Conservation (phyloP, 1,140 invertebrate genomes). For the Chironomus tepperi region DNA sequence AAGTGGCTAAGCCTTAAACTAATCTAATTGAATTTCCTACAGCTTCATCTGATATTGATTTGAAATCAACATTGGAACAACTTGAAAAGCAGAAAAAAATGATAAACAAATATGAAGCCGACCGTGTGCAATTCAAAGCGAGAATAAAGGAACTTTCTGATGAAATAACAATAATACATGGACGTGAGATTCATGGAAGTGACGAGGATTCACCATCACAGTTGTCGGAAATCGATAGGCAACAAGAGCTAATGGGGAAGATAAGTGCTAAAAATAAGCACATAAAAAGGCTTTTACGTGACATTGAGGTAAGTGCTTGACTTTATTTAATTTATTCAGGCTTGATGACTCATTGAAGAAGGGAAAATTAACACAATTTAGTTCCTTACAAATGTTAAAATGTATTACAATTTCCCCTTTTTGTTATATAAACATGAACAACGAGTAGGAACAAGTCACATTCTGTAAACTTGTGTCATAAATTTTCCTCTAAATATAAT, state of each 20-base stretch:
- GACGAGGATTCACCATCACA: conserved; percentile 35
- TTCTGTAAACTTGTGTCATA: neutral
- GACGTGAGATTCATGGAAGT: neutral
- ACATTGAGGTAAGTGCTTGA: conserved; percentile 34
- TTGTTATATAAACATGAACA: too few relatives aligned
- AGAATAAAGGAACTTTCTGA: conserved; percentile 24
- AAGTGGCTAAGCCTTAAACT: too few relatives aligned
- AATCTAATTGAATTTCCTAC: neutral
- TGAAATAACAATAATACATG: conserved; percentile 10
- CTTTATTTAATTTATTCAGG: neutral
- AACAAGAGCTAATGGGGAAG: conserved; percentile 37
- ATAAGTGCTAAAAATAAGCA: conserved; percentile 39
- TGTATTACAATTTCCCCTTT: too few relatives aligned
- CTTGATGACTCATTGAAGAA: too few relatives aligned
- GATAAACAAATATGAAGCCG: neutral
- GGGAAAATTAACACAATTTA: too few relatives aligned
- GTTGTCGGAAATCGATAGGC: conserved; percentile 37
- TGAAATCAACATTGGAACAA: conserved; percentile 4
- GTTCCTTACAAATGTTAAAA: too few relatives aligned
- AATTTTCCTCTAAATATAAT: neutral
- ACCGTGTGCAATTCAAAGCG: neutral
- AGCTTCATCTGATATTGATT: neutral
- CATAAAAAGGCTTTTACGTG: conserved; percentile 36
- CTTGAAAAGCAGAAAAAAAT: neutral
- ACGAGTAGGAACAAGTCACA: too few relatives aligned